A percentile compares a stretch with the other conserved stretches of the same genome.
phyloP scores from a whole-genome alignment of 1,140 invertebrate species.

The Belonocnema kinseyi region DNA sequence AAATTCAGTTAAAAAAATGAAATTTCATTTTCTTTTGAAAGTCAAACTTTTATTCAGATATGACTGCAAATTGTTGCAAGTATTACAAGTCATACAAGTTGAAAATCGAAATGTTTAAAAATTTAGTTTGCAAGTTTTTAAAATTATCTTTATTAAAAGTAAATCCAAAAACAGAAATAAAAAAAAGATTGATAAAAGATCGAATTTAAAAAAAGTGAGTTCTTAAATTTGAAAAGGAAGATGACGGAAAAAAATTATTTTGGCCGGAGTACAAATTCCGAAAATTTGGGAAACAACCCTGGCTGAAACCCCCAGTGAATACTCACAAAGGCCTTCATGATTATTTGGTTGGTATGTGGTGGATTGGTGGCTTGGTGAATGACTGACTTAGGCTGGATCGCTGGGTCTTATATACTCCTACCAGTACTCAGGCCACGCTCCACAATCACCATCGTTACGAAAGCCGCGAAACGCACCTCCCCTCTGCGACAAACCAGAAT shows the following conservation, averaged over 20 bases:
- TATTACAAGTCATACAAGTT: neutral
- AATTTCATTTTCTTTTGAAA: neutral
- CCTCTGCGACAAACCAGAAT: slow-evolving; percentile 72
- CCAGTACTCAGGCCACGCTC: slow-evolving; percentile 74
- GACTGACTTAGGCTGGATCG: slow-evolving; percentile 75
- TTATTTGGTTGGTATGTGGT: slow-evolving; percentile 75
- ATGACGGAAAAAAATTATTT: too few relatives aligned
- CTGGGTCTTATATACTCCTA: slow-evolving; percentile 75
- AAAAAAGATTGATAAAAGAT: neutral
- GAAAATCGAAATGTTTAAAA: too few relatives aligned
- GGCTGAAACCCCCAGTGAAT: slow-evolving; percentile 63
- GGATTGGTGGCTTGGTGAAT: slow-evolving; percentile 75
- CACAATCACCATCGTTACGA: slow-evolving; percentile 77
- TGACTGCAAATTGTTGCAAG: too few relatives aligned
- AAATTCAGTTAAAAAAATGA: neutral
- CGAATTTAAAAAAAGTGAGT: too few relatives aligned
- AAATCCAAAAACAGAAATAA: neutral
- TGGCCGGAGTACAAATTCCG: too few relatives aligned
- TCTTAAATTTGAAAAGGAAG: slow-evolving; percentile 44
- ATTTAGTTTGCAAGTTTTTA: neutral
- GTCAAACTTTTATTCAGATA: slow-evolving; percentile 21
- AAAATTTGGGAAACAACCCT: slow-evolving; percentile 44
- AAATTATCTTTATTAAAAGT: neutral
- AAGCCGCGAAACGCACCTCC: slow-evolving; percentile 65
- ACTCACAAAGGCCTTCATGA: slow-evolving; percentile 77